A percentile compares a stretch with the other conserved stretches of the same genome.
Evolutionary conservation across 2,113 vertebrate genomes (phyloP).

Genomic region (Strix aluco): DNA sequence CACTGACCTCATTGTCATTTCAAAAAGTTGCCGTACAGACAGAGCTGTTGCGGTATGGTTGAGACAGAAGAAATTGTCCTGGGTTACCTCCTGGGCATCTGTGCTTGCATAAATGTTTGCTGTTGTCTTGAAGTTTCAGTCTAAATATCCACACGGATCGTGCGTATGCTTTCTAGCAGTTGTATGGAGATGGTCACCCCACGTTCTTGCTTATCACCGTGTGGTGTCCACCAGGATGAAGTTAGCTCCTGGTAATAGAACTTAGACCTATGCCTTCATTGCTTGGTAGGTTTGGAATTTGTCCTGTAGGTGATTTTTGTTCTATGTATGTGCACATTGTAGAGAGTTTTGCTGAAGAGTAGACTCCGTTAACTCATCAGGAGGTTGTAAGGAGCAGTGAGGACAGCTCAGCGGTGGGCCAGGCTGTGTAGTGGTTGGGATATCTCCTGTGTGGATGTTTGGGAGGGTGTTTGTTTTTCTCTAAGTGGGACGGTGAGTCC

Average conservation of each 20-base stretch:
- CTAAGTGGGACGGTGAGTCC: not conserved
- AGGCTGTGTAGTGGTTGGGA: not conserved
- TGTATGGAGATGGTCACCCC: not conserved
- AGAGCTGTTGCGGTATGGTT: not conserved
- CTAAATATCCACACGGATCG: not conserved
- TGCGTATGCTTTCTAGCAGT: not conserved
- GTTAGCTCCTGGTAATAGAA: not conserved
- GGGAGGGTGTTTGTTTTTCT: not conserved
- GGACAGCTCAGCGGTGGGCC: not conserved
- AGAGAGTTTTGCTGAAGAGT: not conserved
- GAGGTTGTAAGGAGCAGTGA: not conserved
- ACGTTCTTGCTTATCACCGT: not conserved
- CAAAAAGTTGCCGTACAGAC: not conserved
- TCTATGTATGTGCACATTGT: fast-evolving
- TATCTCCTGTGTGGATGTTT: not conserved
- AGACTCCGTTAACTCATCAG: fast-evolving
- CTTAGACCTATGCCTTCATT: not conserved
- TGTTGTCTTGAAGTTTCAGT: not conserved
- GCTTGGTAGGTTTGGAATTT: not conserved
- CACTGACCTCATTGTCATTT: not conserved
- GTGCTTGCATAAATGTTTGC: not conserved
- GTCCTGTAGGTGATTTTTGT: not conserved
- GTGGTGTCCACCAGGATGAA: not conserved
- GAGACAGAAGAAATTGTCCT: not conserved
- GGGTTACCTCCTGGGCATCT: too few species aligned